Evolutionary conservation across 2,113 vertebrate species (phyloP).

Genomic region (Otus sunia): DNA sequence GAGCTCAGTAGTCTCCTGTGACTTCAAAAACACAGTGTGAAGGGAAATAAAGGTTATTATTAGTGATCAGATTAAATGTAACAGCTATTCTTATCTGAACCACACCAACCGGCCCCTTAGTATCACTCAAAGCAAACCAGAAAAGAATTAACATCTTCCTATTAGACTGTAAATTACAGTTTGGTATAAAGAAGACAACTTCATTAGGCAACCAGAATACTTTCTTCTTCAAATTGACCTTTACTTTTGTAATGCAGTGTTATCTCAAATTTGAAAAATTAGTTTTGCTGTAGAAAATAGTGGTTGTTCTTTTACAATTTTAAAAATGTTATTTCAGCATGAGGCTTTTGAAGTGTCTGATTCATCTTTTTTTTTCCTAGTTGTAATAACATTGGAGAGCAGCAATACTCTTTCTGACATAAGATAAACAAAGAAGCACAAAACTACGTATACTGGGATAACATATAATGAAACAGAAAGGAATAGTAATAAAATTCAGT

Average conservation of each 20-base stretch:
- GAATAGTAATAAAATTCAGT: constrained; percentile 6
- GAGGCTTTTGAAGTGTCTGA: constrained; percentile 23
- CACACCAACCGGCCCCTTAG: background rate
- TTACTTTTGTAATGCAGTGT: background rate
- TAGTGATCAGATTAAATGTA: background rate
- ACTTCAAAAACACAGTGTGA: background rate
- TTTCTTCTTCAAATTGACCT: constrained; percentile 2
- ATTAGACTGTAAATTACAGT: background rate
- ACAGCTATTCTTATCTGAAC: constrained; percentile 15
- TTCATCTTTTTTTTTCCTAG: constrained; percentile 17
- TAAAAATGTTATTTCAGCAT: background rate
- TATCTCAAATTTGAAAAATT: background rate
- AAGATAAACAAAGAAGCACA: constrained; percentile 30
- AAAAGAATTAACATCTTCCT: constrained; percentile 8
- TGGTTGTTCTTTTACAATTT: background rate
- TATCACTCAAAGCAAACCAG: background rate
- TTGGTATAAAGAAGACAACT: background rate
- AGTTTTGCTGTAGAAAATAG: background rate
- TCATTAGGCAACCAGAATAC: background rate
- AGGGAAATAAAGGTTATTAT: constrained; percentile 19
- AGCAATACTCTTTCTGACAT: constrained; percentile 31
- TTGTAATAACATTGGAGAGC: background rate
- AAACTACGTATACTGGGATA: constrained; percentile 31
- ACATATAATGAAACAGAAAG: background rate
- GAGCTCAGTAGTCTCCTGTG: background rate